Conservation (phyloP, 2,113 vertebrate genomes). For the Herpetotheres cachinnans region DNA sequence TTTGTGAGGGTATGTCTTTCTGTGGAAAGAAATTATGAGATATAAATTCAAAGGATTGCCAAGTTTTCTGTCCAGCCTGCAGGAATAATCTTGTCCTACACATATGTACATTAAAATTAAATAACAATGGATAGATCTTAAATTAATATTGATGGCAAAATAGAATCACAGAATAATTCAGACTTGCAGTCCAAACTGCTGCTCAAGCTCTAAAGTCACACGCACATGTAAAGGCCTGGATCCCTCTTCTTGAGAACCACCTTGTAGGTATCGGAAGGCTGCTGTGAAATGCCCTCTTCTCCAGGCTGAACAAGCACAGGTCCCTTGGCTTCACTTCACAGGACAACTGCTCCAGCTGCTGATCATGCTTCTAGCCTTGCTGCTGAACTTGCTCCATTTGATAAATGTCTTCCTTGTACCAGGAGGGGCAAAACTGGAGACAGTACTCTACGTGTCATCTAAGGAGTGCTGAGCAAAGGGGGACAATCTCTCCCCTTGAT, state of each 20-base stretch:
- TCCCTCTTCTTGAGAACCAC: not conserved
- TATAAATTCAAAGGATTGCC: not conserved
- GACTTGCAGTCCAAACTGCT: not conserved
- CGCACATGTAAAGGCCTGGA: not conserved
- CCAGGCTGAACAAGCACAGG: not conserved
- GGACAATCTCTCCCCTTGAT: not conserved
- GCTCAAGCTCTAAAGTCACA: not conserved
- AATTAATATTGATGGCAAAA: not conserved
- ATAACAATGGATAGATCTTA: not conserved
- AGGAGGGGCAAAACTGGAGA: not conserved
- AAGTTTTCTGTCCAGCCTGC: not conserved
- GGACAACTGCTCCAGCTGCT: not conserved
- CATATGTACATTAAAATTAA: not conserved
- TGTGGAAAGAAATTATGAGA: not conserved
- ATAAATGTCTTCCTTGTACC: not conserved
- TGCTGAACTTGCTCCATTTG: not conserved
- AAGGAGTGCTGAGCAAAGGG: not conserved
- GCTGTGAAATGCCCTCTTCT: not conserved
- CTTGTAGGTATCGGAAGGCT: not conserved
- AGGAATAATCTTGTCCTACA: not conserved
- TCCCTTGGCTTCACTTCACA: not conserved
- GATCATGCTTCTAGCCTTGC: not conserved
- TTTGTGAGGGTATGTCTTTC: not conserved
- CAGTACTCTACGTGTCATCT: not conserved
- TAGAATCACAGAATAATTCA: not conserved